Base-by-base conservation (phyloP, 2,888 invertebrate species). In the Pyrrhia umbra region DNA sequence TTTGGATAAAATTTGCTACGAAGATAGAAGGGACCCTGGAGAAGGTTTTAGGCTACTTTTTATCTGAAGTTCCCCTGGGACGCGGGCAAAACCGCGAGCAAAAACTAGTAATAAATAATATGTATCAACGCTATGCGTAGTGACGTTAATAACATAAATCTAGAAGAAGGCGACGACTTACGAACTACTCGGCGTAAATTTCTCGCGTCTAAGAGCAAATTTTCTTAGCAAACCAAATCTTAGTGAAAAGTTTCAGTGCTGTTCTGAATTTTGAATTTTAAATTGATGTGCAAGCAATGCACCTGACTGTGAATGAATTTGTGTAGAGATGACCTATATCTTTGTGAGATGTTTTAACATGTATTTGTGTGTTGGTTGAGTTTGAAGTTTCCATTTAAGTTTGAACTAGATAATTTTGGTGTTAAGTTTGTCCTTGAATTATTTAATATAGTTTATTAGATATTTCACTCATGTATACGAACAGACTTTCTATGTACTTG, bases 101-200 rank as follows among this genome's bases (percentile, higher is more conserved):
- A n/a, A n/a, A n/a, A n/a, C n/a, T n/a, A n/a, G n/a, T 79, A 66
- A 67, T 68, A 76, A 73, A 68, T 73, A 66, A 79, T 56, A 61
- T 71, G 66, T 58, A 71, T 71, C 64, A 70, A 61, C 75, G 69
- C 43, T 43, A 27, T n/a, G 8, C n/a, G 8, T 23, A 6, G 64
- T 64, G 75, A 80, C 80, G 77, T 61, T 25, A 27, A 57, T 57
- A 8, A 34, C 25, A 79, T 77, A 65, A 68, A 79, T 79, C 61
- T 68, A 42, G 34, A 39, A 15, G 67, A 16, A 52, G 55, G 37
- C 42, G 73, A 65, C 73, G 46, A 62, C 21, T 65, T 42, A 62
- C 30, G 23, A 45, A 76, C 39, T 51, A 25, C 9, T 68, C 52
- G 54, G 65, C 58, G 45, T 42, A 23, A 51, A 52, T 39, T 55